phyloP scores from a whole-genome alignment of 2,888 invertebrate species.

The Lamellibrachia satsuma region DNA sequence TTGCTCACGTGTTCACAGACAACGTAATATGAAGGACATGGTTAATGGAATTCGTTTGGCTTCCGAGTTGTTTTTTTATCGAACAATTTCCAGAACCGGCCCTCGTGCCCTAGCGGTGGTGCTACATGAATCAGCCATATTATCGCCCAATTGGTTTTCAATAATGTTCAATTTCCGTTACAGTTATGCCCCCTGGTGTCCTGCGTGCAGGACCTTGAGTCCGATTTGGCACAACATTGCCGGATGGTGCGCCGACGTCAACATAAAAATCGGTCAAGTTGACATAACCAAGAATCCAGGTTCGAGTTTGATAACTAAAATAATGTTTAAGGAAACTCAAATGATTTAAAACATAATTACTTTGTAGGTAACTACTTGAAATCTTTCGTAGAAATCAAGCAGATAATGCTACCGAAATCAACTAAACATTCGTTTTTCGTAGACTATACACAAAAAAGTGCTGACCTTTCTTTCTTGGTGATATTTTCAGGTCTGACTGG shows the following conservation, averaged over 20 bases:
- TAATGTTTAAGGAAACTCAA: neutral
- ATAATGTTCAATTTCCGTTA: slow-evolving; percentile 42
- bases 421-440: slow-evolving; percentile 8
- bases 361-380: slow-evolving; percentile 18
- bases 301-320: slow-evolving; percentile 37
- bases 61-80: neutral
- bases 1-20: neutral
- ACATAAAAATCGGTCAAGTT: slow-evolving; percentile 86
- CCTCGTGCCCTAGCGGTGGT: neutral
- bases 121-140: neutral
- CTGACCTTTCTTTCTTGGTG: slow-evolving; percentile 21
- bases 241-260: slow-evolving; percentile 75
- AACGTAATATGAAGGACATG: neutral
- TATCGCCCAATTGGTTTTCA: neutral
- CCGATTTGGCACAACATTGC: slow-evolving; percentile 90
- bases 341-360: neutral
- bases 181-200: slow-evolving; percentile 99
- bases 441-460: neutral
- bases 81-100: neutral
- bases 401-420: neutral
- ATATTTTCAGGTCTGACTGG: slow-evolving; percentile 82
- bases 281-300: slow-evolving; percentile 92
- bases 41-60: neutral
- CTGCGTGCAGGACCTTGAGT: slow-evolving; percentile 90
- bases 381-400: neutral